Percentiles rank a stretch among this genome's conserved stretches.
Evolutionary conservation across 2,888 invertebrate genomes (phyloP).

Genomic region (Xanthorhoe designata): DNA sequence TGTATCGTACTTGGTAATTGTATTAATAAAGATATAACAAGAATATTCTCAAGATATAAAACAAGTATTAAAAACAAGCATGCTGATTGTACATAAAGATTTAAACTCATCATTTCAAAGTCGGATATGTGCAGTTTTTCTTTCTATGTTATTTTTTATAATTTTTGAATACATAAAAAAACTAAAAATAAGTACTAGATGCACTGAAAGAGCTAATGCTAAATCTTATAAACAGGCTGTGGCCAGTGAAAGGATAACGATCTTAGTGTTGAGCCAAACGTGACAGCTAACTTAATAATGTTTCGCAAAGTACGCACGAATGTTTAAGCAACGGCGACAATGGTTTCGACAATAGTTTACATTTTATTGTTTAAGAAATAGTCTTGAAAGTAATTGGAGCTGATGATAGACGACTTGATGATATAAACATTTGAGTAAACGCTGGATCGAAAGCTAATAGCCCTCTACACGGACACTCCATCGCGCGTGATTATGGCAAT

Average conservation of each 20-base stretch:
- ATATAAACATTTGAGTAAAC: slow-evolving; percentile 21
- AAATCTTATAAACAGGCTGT: slow-evolving; percentile 31
- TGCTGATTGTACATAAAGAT: too few species aligned
- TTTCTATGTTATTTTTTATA: too few species aligned
- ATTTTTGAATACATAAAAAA: not conserved
- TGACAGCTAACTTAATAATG: slow-evolving; percentile 61
- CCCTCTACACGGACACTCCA: too few species aligned
- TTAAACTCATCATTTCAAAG: too few species aligned
- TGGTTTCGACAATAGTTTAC: slow-evolving; percentile 60
- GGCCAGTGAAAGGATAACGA: slow-evolving; percentile 73
- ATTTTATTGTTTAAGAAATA: slow-evolving; percentile 36
- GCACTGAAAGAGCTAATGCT: not conserved
- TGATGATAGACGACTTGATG: slow-evolving; percentile 22
- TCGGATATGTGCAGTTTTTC: too few species aligned
- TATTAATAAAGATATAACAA: too few species aligned
- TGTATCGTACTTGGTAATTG: too few species aligned
- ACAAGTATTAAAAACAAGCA: too few species aligned
- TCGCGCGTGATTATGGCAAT: too few species aligned
- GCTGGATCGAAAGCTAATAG: slow-evolving; percentile 4
- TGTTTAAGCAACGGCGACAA: slow-evolving; percentile 69
- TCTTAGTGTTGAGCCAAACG: slow-evolving; percentile 71
- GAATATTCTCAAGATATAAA: too few species aligned
- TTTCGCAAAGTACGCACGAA: slow-evolving; percentile 77
- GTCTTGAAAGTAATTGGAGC: slow-evolving; percentile 28
- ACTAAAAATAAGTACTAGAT: not conserved